These are phyloP conservation scores for Neogobius melanostomus DNA, from an alignment of 2,113 vertebrate species.

Conservation along the genomic window DNA sequence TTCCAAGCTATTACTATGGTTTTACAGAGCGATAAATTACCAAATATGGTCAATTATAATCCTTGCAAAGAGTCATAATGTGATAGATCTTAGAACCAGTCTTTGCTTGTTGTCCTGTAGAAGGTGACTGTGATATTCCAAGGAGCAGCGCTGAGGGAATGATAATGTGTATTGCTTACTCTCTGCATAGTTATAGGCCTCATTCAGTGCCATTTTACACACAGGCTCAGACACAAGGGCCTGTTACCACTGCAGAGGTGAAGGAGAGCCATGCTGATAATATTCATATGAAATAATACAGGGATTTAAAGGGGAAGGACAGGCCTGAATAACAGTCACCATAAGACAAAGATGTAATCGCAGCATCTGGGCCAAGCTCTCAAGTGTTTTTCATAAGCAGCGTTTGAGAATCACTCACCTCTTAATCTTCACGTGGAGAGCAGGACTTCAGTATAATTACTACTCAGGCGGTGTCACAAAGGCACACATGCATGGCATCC, in stretches of 20 bases:
- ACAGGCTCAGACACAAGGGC: slow-evolving; percentile 21
- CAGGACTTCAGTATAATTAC: slow-evolving; percentile 35
- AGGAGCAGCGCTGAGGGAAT: slow-evolving; percentile 36
- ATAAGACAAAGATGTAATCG: slow-evolving; percentile 31
- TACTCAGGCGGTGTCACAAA: slow-evolving; percentile 1
- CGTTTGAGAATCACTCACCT: slow-evolving; percentile 5
- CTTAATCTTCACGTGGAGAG: slow-evolving; percentile 20
- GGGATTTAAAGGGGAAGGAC: slow-evolving; percentile 45
- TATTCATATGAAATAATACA: slow-evolving; percentile 49
- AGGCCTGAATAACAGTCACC: slow-evolving; percentile 21
- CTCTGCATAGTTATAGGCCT: slow-evolving; percentile 48
- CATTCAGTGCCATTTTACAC: slow-evolving; percentile 35
- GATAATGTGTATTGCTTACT: slow-evolving; percentile 46
- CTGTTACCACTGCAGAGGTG: slow-evolving; percentile 45
- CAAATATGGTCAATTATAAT: not conserved
- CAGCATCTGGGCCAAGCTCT: slow-evolving; percentile 19
- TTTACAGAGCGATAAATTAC: too few relatives aligned
- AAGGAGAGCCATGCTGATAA: slow-evolving; percentile 52
- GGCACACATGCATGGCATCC: slow-evolving; percentile 15
- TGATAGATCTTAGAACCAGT: not conserved
- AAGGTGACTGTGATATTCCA: slow-evolving; percentile 49
- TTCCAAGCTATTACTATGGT: too few relatives aligned
- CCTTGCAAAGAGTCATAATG: not conserved
- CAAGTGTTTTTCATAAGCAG: slow-evolving; percentile 29
- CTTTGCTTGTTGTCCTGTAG: slow-evolving; percentile 35